A percentile compares a stretch with the other conserved stretches of the same genome.
Evolutionary conservation across 2,888 invertebrate species (phyloP).

Genomic region (Digitonthophagus gazella): DNA sequence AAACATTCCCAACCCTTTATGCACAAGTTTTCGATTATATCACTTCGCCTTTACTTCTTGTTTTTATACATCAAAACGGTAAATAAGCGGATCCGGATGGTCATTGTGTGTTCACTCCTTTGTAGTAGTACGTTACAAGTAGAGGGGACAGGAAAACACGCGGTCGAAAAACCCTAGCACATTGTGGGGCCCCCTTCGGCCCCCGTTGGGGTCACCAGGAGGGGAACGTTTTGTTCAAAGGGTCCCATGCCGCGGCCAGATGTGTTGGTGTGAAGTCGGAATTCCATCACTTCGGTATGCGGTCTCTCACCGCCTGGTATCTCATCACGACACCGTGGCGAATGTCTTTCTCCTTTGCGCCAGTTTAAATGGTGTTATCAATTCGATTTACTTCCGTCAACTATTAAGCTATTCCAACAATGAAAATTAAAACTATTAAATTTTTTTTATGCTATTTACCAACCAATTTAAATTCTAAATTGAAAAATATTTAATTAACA

Average conservation of each 20-base stretch:
- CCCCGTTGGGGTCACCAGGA: too few species aligned
- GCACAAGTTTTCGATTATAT: too few species aligned
- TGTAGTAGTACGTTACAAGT: not conserved
- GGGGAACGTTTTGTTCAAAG: not conserved
- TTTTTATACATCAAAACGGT: too few species aligned
- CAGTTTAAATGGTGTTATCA: not conserved
- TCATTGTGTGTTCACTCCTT: not conserved
- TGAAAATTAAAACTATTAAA: too few species aligned
- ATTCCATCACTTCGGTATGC: conserved; percentile 35
- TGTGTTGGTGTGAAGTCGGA: conserved; percentile 43
- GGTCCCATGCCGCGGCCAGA: conserved; percentile 30
- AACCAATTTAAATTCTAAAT: too few species aligned
- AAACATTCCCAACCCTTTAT: too few species aligned
- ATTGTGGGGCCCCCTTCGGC: not conserved
- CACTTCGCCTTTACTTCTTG: too few species aligned
- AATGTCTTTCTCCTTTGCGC: not conserved
- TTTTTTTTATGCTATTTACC: too few species aligned
- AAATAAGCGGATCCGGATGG: not conserved
- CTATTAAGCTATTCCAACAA: too few species aligned
- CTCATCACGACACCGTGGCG: conserved; percentile 7
- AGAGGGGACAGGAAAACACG: not conserved
- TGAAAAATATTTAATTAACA: too few species aligned
- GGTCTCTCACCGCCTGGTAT: conserved; percentile 20
- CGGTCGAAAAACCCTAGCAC: not conserved
- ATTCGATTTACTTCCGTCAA: not conserved